Evolutionary conservation across 2,797 vertebrate genomes (phyloP).

Genomic region (Sternotherus odoratus): DNA sequence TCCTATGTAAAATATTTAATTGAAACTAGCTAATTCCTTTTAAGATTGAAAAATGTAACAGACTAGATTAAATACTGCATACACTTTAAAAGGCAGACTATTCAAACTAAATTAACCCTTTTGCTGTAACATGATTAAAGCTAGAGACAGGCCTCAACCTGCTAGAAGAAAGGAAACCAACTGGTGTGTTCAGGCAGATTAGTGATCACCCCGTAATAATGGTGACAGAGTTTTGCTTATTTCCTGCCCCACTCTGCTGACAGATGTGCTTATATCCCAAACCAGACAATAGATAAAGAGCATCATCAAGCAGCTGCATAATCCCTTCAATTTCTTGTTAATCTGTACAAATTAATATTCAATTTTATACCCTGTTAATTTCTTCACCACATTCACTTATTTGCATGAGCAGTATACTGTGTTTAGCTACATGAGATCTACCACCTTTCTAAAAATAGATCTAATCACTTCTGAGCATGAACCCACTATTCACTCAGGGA

Average conservation of each 20-base stretch:
- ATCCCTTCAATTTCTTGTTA: background rate
- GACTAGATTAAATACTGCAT: background rate
- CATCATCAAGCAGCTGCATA: background rate
- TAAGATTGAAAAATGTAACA: background rate
- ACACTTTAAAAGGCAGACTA: background rate
- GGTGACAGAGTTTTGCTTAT: background rate
- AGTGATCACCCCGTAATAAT: background rate
- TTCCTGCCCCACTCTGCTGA: background rate
- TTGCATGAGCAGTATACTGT: background rate
- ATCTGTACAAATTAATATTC: background rate
- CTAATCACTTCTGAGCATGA: background rate
- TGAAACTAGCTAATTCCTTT: background rate
- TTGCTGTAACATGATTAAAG: background rate
- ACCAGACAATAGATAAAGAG: too few species aligned
- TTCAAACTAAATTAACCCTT: background rate
- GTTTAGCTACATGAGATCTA: background rate
- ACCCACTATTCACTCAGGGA: background rate
- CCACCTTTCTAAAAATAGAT: background rate
- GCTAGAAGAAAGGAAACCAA: constrained; percentile 15
- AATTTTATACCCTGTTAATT: background rate
- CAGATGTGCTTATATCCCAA: too few species aligned
- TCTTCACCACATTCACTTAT: background rate
- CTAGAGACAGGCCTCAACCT: constrained; percentile 24
- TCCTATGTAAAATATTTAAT: background rate
- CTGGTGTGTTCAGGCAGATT: background rate